Base-by-base conservation (phyloP, 2,113 vertebrate genomes). In the Fregata magnificens region DNA sequence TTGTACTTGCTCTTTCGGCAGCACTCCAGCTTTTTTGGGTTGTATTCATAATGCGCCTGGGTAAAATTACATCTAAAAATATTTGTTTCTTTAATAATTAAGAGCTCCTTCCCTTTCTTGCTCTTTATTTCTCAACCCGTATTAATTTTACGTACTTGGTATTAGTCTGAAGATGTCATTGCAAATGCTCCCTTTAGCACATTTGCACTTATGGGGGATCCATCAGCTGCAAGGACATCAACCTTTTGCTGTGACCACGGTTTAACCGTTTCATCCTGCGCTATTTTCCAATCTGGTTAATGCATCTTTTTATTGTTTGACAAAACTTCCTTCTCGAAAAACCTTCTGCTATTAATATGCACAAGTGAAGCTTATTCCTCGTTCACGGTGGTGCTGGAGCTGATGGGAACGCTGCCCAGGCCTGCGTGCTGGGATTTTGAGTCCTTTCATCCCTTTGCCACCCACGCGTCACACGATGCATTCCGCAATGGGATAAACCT, bases 381-480 rank as follows among this genome's bases (percentile, higher is more conserved):
- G 0, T 61, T 66, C 7, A 4, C 13, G 13, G 2, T 15, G 44
- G 8, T 42, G 56, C 78, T 87, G 73, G 52, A 70, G 49, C 82
- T 16, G 66, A 4, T 55, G n/a, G 62, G 56, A 76, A 32, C 0
- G 4, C 4, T 83, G 70, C 31, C 44, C 47, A 10, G 47, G 20
- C 21, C 16, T 32, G 44, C 24, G 8, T 26, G 22, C 50, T 32
- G 26, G 58, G 52, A 72, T 72, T 76, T 85, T 8, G n/a, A 40
- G 10, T 63, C 47, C 47, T 87, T 71, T 38, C 73, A 62, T 71
- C 61, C 38, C 50, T 56, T 45, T 85, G 61, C 50, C 55, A 78
- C 70, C 42, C 38, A 29, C 5, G 5, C 0, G 0, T 17, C 66
- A 12, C 40, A 19, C 6, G 2, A 8, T 7, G 16, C 0, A 0